phyloP scores from a whole-genome alignment of 2,888 invertebrate genomes.

The Eristalis tenax region DNA sequence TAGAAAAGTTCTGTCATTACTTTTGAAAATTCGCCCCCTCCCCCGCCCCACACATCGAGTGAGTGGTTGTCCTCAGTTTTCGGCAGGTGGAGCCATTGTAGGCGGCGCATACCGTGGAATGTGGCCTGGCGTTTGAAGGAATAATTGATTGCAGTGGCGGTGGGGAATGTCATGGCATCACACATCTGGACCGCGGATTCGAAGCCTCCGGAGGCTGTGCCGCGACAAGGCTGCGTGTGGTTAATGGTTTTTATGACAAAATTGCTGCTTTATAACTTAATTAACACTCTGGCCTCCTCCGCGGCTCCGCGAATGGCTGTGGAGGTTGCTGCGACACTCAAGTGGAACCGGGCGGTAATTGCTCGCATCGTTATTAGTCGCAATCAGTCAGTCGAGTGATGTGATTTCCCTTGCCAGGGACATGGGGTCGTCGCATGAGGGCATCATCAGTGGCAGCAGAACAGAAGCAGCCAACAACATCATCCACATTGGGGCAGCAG shows the following conservation, averaged over 20 bases:
- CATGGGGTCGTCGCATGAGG: conserved; percentile 7
- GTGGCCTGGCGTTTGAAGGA: not conserved
- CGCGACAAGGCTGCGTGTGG: not conserved
- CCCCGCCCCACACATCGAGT: not conserved
- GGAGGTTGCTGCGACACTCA: not conserved
- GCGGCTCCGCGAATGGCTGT: not conserved
- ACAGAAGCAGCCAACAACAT: not conserved
- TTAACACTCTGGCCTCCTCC: conserved; percentile 50
- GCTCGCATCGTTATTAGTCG: conserved; percentile 41
- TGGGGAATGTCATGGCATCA: not conserved
- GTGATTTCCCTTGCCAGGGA: conserved; percentile 45
- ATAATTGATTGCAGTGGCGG: not conserved
- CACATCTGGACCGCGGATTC: too few species aligned
- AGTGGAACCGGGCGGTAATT: conserved; percentile 32
- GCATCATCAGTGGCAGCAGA: not conserved
- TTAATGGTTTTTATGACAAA: conserved; percentile 55
- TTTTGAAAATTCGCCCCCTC: not conserved
- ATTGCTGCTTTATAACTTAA: conserved; percentile 55
- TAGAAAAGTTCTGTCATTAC: conserved; percentile 59
- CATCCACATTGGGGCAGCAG: not conserved
- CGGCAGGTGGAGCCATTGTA: not conserved
- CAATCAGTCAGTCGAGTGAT: conserved; percentile 59
- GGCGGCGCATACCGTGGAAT: not conserved
- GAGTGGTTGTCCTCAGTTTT: not conserved
- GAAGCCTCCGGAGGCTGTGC: not conserved